Base-by-base conservation (phyloP, 2,797 vertebrate genomes). In the Anguilla obscura region DNA sequence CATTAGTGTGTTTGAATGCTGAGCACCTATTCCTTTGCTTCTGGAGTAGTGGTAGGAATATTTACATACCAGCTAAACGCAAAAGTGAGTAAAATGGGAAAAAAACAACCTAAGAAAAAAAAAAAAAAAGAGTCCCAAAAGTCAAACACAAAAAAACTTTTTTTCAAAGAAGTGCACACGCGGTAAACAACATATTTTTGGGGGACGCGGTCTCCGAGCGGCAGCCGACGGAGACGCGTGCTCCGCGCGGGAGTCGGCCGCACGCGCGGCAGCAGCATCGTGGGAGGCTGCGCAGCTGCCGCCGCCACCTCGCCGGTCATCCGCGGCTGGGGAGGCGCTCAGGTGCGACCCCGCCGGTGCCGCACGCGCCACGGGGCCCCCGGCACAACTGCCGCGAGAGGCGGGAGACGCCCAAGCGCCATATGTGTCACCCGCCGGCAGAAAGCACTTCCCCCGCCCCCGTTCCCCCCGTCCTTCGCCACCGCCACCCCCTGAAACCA, bases 281-380 rank as follows among this genome's bases (percentile, higher is more conserved):
- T 94, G 91, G 94, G 94, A 94, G 94, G 94, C 88, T 90, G 90
- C 90, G 89, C 93, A 93, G 91, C 91, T 91, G 91, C 91, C 90
- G 90, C 89, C 50, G 30, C 71, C 16, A 36, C 50, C 54, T 71
- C 50, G 63, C 10, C 40, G 85, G 85, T 86, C 60, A 86, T 86
- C 85, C 2, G 40, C 60, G 60, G 36, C 14, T 50, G 50, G 54
- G 54, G 56, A 85, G 56, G 33, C 58, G 56, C 58, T 85, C 84
- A 48, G 54, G 84, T 66, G 36, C 58, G 66, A 69, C 85, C 85
- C 24, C 60, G 27, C 24, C 0, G 24, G 48, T 21, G 45, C 16
- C 58, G 56, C 85, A 1, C 30, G 36, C 50, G 52, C 86, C 40
- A 54, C 52, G 7, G 50, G 21, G 48, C 24, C 30, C 50, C 7